A percentile compares a stretch with the other conserved stretches of the same genome.
Conservation (phyloP, 2,888 invertebrate species). For the Ariolimax columbianus region DNA sequence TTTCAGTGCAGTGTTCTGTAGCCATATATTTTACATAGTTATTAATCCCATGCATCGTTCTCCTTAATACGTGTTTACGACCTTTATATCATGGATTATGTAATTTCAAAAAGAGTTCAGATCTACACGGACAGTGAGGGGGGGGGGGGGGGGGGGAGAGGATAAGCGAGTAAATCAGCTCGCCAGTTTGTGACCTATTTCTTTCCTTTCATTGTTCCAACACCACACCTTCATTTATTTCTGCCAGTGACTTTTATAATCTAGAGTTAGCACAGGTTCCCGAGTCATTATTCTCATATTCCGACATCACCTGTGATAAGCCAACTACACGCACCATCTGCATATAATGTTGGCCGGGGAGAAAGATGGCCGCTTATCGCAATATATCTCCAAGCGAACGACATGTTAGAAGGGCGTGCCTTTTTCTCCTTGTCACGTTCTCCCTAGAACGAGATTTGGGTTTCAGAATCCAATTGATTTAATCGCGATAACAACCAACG, state of each 20-base stretch:
- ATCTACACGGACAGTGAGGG: no score
- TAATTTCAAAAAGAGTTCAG: no score
- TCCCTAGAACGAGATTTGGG: conserved; percentile 46
- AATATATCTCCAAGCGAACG: conserved; percentile 29
- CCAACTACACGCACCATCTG: conserved; percentile 39
- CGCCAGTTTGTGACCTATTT: not conserved
- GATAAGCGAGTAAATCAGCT: no score
- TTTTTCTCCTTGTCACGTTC: conserved; percentile 41
- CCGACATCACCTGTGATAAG: conserved; percentile 36
- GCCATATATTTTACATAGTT: no score
- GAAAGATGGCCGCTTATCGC: conserved; percentile 40
- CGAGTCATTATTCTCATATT: conserved; percentile 41
- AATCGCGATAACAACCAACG: conserved; percentile 48
- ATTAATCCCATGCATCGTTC: no score
- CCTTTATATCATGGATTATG: no score
- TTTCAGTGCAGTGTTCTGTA: no score
- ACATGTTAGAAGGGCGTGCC: conserved; percentile 48
- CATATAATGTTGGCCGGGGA: conserved; percentile 13
- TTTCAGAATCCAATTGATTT: conserved; percentile 50
- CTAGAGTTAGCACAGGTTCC: conserved; percentile 11
- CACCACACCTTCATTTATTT: conserved; percentile 27
- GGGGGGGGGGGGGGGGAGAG: no score
- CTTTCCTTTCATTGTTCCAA: conserved; percentile 11
- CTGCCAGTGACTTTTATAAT: conserved; percentile 22
- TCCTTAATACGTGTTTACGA: no score